phyloP scores from a whole-genome alignment of 1,140 invertebrate species.

The Aethina tumida region DNA sequence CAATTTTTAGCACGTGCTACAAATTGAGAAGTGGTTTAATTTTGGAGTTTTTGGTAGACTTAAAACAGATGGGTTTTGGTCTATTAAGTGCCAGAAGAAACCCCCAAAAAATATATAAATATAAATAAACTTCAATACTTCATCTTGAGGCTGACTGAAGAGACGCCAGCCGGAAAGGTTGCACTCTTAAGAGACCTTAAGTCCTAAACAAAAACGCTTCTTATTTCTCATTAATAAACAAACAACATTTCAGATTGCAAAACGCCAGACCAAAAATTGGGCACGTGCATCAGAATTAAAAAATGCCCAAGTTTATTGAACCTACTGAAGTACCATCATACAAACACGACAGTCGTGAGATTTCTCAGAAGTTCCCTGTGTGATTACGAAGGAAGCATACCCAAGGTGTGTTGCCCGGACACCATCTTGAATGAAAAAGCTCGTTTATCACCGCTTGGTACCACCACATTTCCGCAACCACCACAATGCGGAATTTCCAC shows the following conservation, averaged over 20 bases:
- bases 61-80: too few relatives aligned
- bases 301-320: constrained; percentile 5
- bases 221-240: too few relatives aligned
- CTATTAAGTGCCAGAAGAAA: too few relatives aligned
- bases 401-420: constrained; percentile 43
- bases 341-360: not conserved
- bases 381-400: constrained; percentile 39
- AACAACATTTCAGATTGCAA: constrained; percentile 9
- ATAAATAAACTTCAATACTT: too few relatives aligned
- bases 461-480: constrained; percentile 19
- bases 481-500: constrained; percentile 35
- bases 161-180: too few relatives aligned
- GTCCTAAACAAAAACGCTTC: too few relatives aligned
- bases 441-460: not conserved
- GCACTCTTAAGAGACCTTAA: too few relatives aligned
- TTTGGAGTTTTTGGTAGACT: too few relatives aligned
- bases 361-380: constrained; percentile 38
- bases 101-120: too few relatives aligned
- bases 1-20: too few relatives aligned
- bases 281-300: constrained; percentile 6
- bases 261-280: constrained; percentile 9
- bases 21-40: too few relatives aligned
- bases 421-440: not conserved
- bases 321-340: constrained; percentile 3
- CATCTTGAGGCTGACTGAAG: too few relatives aligned